Conservation (phyloP, 2,888 invertebrate species). For the Hypselothyrea guttata region DNA sequence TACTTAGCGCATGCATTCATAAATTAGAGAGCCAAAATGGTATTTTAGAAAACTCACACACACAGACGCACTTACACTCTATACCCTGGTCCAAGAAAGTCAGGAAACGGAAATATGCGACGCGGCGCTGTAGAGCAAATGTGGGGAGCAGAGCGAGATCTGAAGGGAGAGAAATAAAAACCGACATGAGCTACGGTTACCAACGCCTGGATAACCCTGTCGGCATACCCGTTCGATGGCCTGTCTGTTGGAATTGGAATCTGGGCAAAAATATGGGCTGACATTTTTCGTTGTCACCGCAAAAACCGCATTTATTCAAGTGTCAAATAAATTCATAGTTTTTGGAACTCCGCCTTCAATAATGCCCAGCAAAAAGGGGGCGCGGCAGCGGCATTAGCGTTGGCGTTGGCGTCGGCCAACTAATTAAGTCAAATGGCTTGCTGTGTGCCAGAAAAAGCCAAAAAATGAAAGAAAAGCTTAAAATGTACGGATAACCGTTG, state of each 20-base stretch:
- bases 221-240: constrained; percentile 29
- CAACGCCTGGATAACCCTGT: constrained; percentile 35
- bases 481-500: too few relatives aligned
- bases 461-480: constrained; percentile 11
- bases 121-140: constrained; percentile 78
- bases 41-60: constrained; percentile 55
- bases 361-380: constrained; percentile 16
- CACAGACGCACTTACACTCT: constrained; percentile 19
- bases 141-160: constrained; percentile 28
- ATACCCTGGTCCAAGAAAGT: constrained; percentile 61
- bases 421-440: constrained; percentile 80
- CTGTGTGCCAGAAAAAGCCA: constrained; percentile 25
- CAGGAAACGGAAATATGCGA: constrained; percentile 71
- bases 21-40: constrained; percentile 64
- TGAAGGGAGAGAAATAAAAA: constrained; percentile 40
- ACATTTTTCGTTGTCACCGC: constrained; percentile 68
- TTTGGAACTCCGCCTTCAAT: constrained; percentile 30
- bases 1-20: constrained; percentile 64
- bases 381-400: constrained; percentile 25
- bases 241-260: constrained; percentile 15
- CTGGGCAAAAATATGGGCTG: constrained; percentile 63
- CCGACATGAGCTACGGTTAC: constrained; percentile 65
- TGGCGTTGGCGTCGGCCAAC: constrained; percentile 51
- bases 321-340: constrained; percentile 81
- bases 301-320: constrained; percentile 80